Percentiles rank a stretch among this genome's conserved stretches.
Evolutionary conservation across 1,140 invertebrate genomes (phyloP).

Genomic region (Macrosteles quadrilineatus): DNA sequence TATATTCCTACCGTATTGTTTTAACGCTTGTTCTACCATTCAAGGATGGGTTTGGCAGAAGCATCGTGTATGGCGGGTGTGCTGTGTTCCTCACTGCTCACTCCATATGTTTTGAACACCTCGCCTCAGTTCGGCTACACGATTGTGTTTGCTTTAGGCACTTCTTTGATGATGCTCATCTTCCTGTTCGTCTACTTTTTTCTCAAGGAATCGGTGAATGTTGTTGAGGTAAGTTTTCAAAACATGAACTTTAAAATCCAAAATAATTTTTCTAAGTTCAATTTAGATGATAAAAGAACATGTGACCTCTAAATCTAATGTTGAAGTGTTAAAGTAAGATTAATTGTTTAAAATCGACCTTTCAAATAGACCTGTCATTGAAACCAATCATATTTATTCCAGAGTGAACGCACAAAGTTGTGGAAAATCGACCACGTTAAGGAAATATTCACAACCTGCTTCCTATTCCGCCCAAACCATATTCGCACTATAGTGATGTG

Average conservation of each 20-base stretch:
- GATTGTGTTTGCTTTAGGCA: conserved; percentile 48
- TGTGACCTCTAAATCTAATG: too few relatives aligned
- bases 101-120: conserved; percentile 41
- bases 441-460: conserved; percentile 61
- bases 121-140: conserved; percentile 51
- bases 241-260: too few relatives aligned
- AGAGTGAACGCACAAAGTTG: conserved; percentile 51
- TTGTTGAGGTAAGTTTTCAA: conserved; percentile 18
- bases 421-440: conserved; percentile 59
- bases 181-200: conserved; percentile 46
- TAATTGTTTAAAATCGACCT: too few relatives aligned
- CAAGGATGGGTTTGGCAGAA: conserved; percentile 63
- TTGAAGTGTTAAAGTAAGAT: too few relatives aligned
- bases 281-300: too few relatives aligned
- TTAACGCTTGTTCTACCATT: too few relatives aligned
- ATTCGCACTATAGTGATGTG: conserved; percentile 61
- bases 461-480: conserved; percentile 59
- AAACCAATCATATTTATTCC: too few relatives aligned
- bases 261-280: too few relatives aligned
- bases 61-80: conserved; percentile 58
- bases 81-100: conserved; percentile 58
- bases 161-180: conserved; percentile 43
- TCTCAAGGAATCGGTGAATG: conserved; percentile 34
- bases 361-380: too few relatives aligned
- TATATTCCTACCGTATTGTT: too few relatives aligned